Conservation (phyloP, 2,113 vertebrate species). For the Gopherus flavomarginatus region DNA sequence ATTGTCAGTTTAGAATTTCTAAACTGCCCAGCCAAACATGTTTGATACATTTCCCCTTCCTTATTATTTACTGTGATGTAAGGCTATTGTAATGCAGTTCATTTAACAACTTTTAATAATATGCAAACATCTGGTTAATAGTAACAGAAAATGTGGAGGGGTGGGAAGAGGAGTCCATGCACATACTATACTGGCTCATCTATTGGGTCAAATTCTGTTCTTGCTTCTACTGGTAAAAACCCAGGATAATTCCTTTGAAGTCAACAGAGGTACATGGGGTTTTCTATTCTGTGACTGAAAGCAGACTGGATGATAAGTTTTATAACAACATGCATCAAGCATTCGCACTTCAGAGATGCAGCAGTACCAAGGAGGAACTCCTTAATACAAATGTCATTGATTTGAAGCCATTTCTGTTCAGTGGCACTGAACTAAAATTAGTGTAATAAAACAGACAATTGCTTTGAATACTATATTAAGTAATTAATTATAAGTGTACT, state of each 20-base stretch:
- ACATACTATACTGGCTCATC: background rate
- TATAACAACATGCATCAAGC: background rate
- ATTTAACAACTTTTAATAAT: background rate
- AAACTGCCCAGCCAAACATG: background rate
- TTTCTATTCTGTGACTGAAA: background rate
- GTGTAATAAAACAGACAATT: background rate
- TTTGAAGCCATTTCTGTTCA: conserved; percentile 26
- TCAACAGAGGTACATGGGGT: background rate
- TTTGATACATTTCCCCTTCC: background rate
- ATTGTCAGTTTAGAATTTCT: background rate
- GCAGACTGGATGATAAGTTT: background rate
- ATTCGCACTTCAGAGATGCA: background rate
- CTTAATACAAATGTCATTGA: background rate
- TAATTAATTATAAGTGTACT: background rate
- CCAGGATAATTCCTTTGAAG: background rate
- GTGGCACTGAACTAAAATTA: background rate
- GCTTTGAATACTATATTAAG: conserved; percentile 3
- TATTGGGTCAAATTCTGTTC: background rate
- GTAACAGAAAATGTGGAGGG: background rate
- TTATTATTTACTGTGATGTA: background rate
- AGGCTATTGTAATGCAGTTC: background rate
- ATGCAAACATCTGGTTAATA: background rate
- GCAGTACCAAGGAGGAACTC: background rate
- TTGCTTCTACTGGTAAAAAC: accelerated
- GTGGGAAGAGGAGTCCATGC: background rate